Evolutionary conservation across 2,113 vertebrate genomes (phyloP), one percentile per base, ranked within the genome.

Genomic region (Colossoma macropomum): DNA sequence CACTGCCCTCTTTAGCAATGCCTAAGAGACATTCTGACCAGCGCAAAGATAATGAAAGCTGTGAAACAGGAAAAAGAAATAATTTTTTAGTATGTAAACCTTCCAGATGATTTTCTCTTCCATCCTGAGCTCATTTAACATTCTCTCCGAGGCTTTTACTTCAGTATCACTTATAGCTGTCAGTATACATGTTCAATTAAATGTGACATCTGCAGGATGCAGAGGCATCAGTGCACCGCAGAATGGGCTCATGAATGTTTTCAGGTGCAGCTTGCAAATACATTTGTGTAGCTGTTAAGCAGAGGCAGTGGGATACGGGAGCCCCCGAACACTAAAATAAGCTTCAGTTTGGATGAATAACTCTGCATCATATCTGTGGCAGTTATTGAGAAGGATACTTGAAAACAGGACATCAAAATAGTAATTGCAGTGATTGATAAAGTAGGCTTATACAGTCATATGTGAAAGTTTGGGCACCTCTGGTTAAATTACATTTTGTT

Each of bases 141-240:
- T 78, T 63, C 16, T 77, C 59, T 41, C 45, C 41, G 10, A 65
- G 25, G 45, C 45, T 48, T 77, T 65, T 41, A 2, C 28, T 25
- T 68, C 60, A 68, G 45, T 82, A 48, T 68, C 6, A 45, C 13
- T 85, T 63, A 73, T 59, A 66, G 56, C 45, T 12, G 30, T 50
- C 45, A 41, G 21, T 50, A 70, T 59, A 30, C 23, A 17, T 11
- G 48, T 79, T 69, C 0, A 41, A 54, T 70, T 66, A 10, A 66
- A 79, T 27, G 16, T 28, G 71, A 83, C 56, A 48, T 77, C 59
- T 68, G 41, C 19, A 28, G 19, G 41, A 11, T 77, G 25, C 41
- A 65, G 48, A 30, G 48, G 71, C 54, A 65, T 60, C 30, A 12
- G 1, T 65, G 38, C 32, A 56, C 17, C 65, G 38, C 19, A 41